Evolutionary conservation across 2,888 invertebrate genomes (phyloP), one percentile per base, ranked within the genome.

Genomic region (Polydrusus cervinus): DNA sequence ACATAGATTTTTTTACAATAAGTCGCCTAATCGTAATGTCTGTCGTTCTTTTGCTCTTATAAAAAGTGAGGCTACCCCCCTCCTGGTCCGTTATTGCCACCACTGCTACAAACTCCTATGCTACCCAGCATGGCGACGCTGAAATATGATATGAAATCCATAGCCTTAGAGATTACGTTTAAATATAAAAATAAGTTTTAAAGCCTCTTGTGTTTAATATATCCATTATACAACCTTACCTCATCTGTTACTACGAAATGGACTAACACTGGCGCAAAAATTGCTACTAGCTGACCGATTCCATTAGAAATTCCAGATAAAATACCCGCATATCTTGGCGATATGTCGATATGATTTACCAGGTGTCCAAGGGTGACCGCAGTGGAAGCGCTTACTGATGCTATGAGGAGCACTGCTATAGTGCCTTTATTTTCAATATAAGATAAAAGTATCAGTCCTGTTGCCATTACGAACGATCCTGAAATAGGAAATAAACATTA

Each of bases 271-370:
- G 75, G 75, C 0, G 75, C 75, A 34, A 71, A 71, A 34, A 71
- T 75, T 18, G 75, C 75, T 8, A 71, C 62, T n/a, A 71, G 10
- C 47, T 75, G 75, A 30, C 75, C 75, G 18, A 16, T 34, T 25
- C 75, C 75, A 62, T 75, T 75, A 7, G 75, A 60, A 20, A 75
- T 71, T 13, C 75, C 75, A 11, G 67, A 47, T 9, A 75, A 45
- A 20, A 71, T 53, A 3, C 71, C 67, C 11, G 75, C 70, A 67
- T 43, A 75, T 34, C 75, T 34, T n/a, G 75, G 75, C 9, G 75
- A 57, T 43, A 75, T 65, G 18, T 75, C 75, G 25, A 75, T 62
- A 47, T n/a, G 62, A 34, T 75, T 75, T 7, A 75, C 67, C 16
- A 71, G 11, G 13, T 74, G 74, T 13, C 75, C 71, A 13, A 55